A percentile compares a stretch with the other conserved stretches of the same genome.
Evolutionary conservation across 2,888 invertebrate genomes (phyloP).

Genomic region (Megaustenia siamemsis): DNA sequence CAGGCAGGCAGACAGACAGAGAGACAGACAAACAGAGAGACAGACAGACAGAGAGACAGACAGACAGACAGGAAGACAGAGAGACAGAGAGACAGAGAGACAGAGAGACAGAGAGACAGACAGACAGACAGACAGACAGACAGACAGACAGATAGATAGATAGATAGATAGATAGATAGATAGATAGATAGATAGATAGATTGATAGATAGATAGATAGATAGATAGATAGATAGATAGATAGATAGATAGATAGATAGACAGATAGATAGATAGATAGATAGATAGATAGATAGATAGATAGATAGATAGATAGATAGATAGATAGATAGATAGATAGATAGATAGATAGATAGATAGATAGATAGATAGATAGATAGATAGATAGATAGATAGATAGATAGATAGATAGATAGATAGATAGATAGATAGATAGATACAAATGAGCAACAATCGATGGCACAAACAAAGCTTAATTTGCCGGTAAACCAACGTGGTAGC

Average conservation of each 20-base stretch:
- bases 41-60: no score
- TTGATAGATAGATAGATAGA: background rate
- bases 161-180: background rate
- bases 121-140: conserved; percentile 31
- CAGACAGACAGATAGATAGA: background rate
- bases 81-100: background rate
- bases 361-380: conserved; percentile 1
- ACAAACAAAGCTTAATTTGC: no score
- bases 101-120: conserved; percentile 24
- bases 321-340: conserved; percentile 8
- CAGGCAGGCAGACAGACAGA: no score
- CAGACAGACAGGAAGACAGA: background rate
- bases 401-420: no score
- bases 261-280: conserved; percentile 14
- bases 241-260: conserved; percentile 20
- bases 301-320: conserved; percentile 35
- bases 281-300: conserved; percentile 14
- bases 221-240: background rate
- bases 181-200: background rate
- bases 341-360: background rate
- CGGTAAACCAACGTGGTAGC: no score
- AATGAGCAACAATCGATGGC: background rate
- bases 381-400: no score
- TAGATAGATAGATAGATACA: background rate
- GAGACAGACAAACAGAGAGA: no score